These are phyloP conservation scores for Planiliza haematocheilus DNA, from an alignment of 2,113 vertebrate species.

Conservation along the genomic window DNA sequence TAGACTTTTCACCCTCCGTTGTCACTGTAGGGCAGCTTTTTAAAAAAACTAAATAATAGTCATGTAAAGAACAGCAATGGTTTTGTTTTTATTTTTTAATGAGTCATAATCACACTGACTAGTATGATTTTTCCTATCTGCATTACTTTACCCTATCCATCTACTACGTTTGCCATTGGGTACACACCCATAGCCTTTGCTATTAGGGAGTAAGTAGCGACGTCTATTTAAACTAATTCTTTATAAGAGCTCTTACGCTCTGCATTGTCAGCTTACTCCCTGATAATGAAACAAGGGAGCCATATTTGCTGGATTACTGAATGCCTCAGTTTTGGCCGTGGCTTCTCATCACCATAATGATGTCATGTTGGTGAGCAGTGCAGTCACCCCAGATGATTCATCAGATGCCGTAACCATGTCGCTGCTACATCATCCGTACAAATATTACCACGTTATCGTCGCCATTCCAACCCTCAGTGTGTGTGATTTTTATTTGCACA, in stretches of 20 bases:
- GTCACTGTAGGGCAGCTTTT: no score
- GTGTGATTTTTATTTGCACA: conserved; percentile 29
- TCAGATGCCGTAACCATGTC: conserved; percentile 6
- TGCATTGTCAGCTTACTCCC: not conserved
- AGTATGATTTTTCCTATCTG: no score
- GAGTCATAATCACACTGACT: no score
- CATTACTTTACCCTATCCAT: no score
- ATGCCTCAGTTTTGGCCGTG: not conserved
- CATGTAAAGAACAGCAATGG: not conserved
- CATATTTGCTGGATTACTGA: conserved; percentile 1
- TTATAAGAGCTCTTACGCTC: not conserved
- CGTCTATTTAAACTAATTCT: not conserved
- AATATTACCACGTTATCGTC: conserved; percentile 11
- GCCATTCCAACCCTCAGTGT: not conserved
- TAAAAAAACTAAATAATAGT: no score
- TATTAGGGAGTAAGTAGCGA: not conserved
- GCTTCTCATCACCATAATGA: not conserved
- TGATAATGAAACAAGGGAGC: conserved; percentile 8
- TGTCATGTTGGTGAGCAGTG: conserved; percentile 23
- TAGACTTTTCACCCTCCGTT: no score
- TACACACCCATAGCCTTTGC: not conserved
- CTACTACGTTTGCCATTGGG: no score
- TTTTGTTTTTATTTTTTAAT: not conserved
- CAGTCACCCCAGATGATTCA: conserved; percentile 31
- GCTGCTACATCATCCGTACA: conserved; percentile 34